Evolutionary conservation across 2,888 invertebrate species (phyloP), one percentile per base, ranked within the genome.

Genomic region (Sphinx pinastri): DNA sequence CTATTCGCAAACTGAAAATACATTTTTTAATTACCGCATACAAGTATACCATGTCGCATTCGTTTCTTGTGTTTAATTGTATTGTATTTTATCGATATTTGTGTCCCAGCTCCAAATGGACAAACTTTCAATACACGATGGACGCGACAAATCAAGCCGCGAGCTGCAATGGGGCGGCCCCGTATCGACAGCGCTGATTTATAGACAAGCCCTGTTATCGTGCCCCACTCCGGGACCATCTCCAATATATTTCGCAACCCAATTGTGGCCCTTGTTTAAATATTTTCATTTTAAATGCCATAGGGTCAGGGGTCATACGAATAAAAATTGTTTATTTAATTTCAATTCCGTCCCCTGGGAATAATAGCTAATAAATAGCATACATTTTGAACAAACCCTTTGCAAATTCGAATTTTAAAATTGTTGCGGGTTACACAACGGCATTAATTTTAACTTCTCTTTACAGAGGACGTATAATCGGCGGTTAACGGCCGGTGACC

Each of bases 171-270:
- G 88, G 93, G 93, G 90, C 92, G 91, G 90, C 89, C 86, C 91
- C 85, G 85, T 84, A 92, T 94, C 93, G 94, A 94, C 94, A 92
- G 88, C 81, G 73, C 88, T 93, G 94, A 94, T 94, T 94, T 94
- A 94, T 93, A 80, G 87, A 83, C 79, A 78, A 84, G 83, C 83
- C 78, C 76, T 85, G 87, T 86, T 92, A 91, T 92, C 91, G 87
- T 85, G 83, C 85, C 80, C 84, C 78, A 76, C 79, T 76, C 78
- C 79, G 78, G 76, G 80, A 76, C 78, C 80, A 76, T 60, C 38
- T 54, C 19, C 52, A 60, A 60, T 63, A 54, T 63, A 60, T 60
- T 45, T 63, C 49, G 49, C 63, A 63, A 63, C 47, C 19, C 47
- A 63, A 49, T 47, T 63, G 49, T 63, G 63, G 49, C 49, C 47